phyloP scores from a whole-genome alignment of 2,888 invertebrate genomes.

The Neuroscelio doddi region DNA sequence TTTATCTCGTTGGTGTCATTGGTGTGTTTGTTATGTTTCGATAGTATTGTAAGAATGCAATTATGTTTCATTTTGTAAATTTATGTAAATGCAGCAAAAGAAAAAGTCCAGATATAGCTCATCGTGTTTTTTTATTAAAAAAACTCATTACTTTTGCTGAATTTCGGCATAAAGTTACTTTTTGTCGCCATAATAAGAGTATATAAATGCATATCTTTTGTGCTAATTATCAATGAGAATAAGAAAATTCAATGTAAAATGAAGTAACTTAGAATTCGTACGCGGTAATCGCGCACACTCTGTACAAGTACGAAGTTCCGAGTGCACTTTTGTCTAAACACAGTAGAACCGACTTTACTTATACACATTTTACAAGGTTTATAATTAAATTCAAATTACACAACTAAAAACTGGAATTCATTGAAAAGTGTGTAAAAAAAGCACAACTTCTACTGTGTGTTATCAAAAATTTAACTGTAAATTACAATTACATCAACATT shows the following conservation, averaged over 20 bases:
- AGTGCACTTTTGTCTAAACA: not conserved
- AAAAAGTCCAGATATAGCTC: too few relatives aligned
- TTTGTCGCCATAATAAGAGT: too few relatives aligned
- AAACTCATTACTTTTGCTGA: too few relatives aligned
- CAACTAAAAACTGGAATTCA: too few relatives aligned
- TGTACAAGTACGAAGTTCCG: too few relatives aligned
- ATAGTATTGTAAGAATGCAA: not conserved
- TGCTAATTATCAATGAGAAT: too few relatives aligned
- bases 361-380: not conserved
- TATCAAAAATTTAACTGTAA: slow-evolving; percentile 16
- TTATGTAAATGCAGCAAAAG: not conserved
- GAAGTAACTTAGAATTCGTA: too few relatives aligned
- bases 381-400: too few relatives aligned
- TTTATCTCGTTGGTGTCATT: not conserved
- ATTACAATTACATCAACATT: slow-evolving; percentile 25
- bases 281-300: too few relatives aligned
- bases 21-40: not conserved
- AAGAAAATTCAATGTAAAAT: not conserved
- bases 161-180: too few relatives aligned
- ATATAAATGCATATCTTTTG: too few relatives aligned
- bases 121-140: too few relatives aligned
- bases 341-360: not conserved
- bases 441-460: slow-evolving; percentile 8
- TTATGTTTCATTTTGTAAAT: not conserved
- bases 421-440: not conserved